phyloP scores from a whole-genome alignment of 2,113 vertebrate genomes.

The Nanorana parkeri region DNA sequence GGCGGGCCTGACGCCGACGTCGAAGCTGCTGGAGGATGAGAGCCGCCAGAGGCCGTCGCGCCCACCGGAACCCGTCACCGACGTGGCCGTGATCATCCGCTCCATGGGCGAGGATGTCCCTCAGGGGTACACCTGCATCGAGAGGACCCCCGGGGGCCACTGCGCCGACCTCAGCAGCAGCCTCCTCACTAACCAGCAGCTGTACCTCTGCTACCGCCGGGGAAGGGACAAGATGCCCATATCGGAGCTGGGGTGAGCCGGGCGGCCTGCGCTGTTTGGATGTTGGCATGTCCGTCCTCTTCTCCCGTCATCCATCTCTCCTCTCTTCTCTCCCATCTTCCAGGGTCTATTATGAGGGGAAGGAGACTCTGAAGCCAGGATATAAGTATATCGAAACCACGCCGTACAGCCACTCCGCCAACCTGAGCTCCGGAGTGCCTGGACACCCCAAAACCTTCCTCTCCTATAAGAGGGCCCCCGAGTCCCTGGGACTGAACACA shows the following conservation, averaged over 20 bases:
- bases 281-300: not conserved
- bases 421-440: constrained; percentile 80
- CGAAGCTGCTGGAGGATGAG: constrained; percentile 79
- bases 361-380: constrained; percentile 81
- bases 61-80: constrained; percentile 83
- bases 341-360: constrained; percentile 92
- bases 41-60: constrained; percentile 73
- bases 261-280: no score
- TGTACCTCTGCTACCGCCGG: constrained; percentile 89
- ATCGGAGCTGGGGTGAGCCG: constrained; percentile 85
- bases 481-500: constrained; percentile 84
- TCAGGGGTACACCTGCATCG: constrained; percentile 95
- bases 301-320: not conserved
- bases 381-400: constrained; percentile 89
- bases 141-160: constrained; percentile 83
- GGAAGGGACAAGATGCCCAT: constrained; percentile 87
- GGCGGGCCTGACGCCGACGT: constrained; percentile 81
- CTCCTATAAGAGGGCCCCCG: constrained; percentile 83
- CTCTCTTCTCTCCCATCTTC: not conserved
- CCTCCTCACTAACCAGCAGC: constrained; percentile 90
- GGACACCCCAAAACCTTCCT: constrained; percentile 88
- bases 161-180: constrained; percentile 87
- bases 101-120: constrained; percentile 91
- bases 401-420: constrained; percentile 91
- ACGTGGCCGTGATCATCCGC: constrained; percentile 87